These are phyloP conservation scores for Cataglyphis albicans DNA, from an alignment of 2,888 invertebrate genomes.

Conservation along the genomic window DNA sequence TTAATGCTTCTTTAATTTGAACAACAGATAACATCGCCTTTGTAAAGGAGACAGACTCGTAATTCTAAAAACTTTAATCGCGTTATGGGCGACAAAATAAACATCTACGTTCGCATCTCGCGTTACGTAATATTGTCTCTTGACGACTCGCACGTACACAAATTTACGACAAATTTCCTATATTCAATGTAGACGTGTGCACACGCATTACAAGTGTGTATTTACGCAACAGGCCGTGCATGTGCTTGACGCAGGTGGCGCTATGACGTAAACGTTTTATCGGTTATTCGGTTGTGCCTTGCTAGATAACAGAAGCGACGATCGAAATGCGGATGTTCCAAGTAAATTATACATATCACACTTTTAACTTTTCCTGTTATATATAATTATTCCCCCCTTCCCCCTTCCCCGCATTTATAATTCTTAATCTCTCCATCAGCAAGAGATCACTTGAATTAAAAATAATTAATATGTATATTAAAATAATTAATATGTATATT, in stretches of 20 bases:
- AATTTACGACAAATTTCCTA: slow-evolving; percentile 41
- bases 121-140: slow-evolving; percentile 31
- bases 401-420: not conserved
- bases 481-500: not conserved
- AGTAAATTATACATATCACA: not conserved
- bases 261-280: slow-evolving; percentile 77
- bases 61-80: not conserved
- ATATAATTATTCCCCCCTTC: not conserved
- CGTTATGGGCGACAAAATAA: not conserved
- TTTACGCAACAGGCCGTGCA: slow-evolving; percentile 75
- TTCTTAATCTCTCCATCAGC: not conserved
- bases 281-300: slow-evolving; percentile 56
- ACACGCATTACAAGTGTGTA: slow-evolving; percentile 45
- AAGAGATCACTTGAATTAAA: not conserved
- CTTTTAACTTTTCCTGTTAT: not conserved
- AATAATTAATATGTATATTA: slow-evolving; percentile 5
- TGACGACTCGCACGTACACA: slow-evolving; percentile 1
- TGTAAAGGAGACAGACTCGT: not conserved
- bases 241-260: slow-evolving; percentile 76
- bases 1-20: not conserved
- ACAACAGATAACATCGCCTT: not conserved
- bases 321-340: slow-evolving; percentile 16
- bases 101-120: not conserved
- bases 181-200: not conserved
- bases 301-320: slow-evolving; percentile 50